Evolutionary conservation across 2,797 vertebrate genomes (phyloP).

Genomic region (Eulemur albifrons): DNA sequence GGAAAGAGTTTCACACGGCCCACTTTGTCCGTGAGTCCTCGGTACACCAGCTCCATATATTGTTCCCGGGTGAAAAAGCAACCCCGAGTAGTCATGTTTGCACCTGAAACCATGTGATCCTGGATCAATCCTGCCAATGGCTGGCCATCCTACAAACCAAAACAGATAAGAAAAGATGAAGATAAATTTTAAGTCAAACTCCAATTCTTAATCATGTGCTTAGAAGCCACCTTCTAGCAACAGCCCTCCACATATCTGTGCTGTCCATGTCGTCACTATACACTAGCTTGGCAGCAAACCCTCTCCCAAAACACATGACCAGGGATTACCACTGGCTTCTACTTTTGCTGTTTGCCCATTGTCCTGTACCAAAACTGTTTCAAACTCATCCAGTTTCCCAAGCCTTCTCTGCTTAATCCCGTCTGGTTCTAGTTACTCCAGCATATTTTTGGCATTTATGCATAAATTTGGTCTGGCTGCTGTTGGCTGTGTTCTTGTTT

Average conservation of each 20-base stretch:
- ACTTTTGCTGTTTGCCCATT: neutral
- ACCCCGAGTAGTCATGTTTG: constrained; percentile 93
- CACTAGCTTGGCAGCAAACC: neutral
- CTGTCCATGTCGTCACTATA: no score
- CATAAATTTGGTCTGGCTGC: constrained; percentile 35
- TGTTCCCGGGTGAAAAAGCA: constrained; percentile 94
- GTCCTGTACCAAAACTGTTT: neutral
- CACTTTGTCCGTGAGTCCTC: constrained; percentile 93
- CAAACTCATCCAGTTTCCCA: neutral
- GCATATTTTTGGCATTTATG: constrained; percentile 53
- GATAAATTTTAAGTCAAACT: neutral
- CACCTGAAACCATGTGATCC: constrained; percentile 97
- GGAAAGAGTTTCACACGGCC: constrained; percentile 90
- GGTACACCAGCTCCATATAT: constrained; percentile 94
- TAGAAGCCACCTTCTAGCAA: neutral
- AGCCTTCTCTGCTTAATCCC: neutral
- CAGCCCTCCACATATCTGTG: neutral
- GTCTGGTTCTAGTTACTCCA: constrained; percentile 64
- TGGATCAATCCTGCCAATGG: constrained; percentile 97
- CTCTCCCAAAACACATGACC: neutral
- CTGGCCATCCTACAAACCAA: constrained; percentile 92
- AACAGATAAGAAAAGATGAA: neutral
- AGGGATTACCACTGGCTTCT: neutral
- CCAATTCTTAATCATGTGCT: neutral
- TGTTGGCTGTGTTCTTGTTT: constrained; percentile 42